Percentiles rank a stretch among this genome's conserved stretches.
Conservation (phyloP, 1,140 invertebrate species). For the Calliopsis andreniformis region DNA sequence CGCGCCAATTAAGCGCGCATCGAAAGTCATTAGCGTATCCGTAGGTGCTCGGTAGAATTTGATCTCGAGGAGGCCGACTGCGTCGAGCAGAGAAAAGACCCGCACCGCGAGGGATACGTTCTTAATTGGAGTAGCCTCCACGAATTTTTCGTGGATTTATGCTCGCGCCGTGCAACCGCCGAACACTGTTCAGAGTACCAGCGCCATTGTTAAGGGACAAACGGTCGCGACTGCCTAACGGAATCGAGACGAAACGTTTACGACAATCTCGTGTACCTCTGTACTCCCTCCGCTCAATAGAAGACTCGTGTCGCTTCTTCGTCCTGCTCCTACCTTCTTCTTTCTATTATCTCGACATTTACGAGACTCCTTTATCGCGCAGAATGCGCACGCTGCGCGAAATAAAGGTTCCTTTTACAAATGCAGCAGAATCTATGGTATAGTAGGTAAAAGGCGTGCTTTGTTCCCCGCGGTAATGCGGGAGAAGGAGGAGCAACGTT, state of each 20-base stretch:
- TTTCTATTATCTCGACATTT: constrained; percentile 2
- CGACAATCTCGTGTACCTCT: too few species aligned
- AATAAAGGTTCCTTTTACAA: constrained; percentile 7
- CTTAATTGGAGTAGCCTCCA: constrained; percentile 57
- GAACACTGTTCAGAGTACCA: too few species aligned
- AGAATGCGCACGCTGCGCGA: background rate
- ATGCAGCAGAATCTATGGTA: constrained; percentile 1
- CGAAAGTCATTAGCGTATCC: constrained; percentile 62
- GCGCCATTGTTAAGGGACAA: background rate
- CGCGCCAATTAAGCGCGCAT: constrained; percentile 68
- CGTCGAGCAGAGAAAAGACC: constrained; percentile 36
- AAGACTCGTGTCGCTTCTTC: background rate
- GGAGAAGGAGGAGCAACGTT: background rate
- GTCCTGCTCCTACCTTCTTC: background rate
- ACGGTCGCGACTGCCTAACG: background rate
- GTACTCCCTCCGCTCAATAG: constrained; percentile 5
- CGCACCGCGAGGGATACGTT: constrained; percentile 20
- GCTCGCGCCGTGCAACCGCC: background rate
- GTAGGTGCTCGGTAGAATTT: constrained; percentile 38
- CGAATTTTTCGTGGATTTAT: constrained; percentile 40
- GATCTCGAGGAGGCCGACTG: constrained; percentile 28
- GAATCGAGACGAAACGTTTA: constrained; percentile 10
- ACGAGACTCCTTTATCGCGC: constrained; percentile 9
- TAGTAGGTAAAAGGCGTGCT: background rate
- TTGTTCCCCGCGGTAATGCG: background rate